phyloP scores from a whole-genome alignment of 2,797 vertebrate species.

The Hipposideros larvatus region DNA sequence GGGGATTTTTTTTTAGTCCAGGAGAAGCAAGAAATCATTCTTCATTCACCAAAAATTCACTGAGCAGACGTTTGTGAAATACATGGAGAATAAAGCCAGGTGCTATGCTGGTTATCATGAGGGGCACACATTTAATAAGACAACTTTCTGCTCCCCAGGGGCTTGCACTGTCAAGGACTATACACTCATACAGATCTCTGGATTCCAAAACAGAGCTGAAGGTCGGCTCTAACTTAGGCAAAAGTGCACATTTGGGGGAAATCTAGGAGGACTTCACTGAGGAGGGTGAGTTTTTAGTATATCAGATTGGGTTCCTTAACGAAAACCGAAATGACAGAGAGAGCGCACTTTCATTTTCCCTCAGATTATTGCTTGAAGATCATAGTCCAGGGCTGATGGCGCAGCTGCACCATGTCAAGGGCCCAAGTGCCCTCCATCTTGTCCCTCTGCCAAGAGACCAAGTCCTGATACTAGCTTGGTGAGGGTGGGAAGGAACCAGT shows the following conservation, averaged over 20 bases:
- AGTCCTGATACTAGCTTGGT: not conserved
- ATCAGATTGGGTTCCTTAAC: not conserved
- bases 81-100: not conserved
- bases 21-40: not conserved
- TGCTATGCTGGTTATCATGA: not conserved
- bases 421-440: not conserved
- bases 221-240: not conserved
- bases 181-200: not conserved
- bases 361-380: not conserved
- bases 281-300: not conserved
- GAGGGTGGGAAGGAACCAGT: not conserved
- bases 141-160: not conserved
- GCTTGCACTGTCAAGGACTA: too few species aligned
- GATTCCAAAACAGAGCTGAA: not conserved
- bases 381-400: not conserved
- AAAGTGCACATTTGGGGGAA: not conserved
- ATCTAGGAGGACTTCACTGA: not conserved
- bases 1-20: not conserved
- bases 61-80: not conserved
- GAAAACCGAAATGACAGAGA: not conserved
- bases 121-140: not conserved
- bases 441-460: not conserved
- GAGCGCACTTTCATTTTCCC: not conserved
- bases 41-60: not conserved
- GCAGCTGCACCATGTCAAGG: not conserved